Evolutionary conservation across 2,113 vertebrate species (phyloP).

Genomic region (Protobothrops mucrosquamatus): DNA sequence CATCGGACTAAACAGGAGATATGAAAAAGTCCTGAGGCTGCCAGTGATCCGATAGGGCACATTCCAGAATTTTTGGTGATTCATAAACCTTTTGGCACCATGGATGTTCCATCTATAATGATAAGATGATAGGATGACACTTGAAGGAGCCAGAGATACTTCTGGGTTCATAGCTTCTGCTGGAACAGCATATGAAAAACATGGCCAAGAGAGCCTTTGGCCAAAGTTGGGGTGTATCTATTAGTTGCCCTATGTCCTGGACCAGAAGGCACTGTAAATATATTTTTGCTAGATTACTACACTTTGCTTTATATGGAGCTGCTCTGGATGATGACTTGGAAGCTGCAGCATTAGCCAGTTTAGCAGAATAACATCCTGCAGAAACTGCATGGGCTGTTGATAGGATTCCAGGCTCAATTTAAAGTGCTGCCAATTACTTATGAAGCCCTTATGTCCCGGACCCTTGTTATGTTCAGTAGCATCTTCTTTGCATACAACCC

Average conservation of each 20-base stretch:
- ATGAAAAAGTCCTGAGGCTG: background rate
- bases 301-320: background rate
- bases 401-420: background rate
- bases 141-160: background rate
- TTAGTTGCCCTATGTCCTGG: background rate
- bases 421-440: background rate
- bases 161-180: background rate
- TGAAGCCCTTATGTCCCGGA: background rate
- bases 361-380: background rate
- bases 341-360: background rate
- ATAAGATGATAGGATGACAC: background rate
- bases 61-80: background rate
- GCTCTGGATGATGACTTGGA: background rate
- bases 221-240: background rate
- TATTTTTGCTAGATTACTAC: background rate
- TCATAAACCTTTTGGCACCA: background rate
- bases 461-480: background rate
- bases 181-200: background rate
- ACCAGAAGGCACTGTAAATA: background rate
- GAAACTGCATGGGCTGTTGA: background rate
- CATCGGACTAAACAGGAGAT: background rate
- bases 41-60: background rate
- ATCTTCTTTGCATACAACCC: background rate
- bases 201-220: background rate
- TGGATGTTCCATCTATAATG: background rate